Evolutionary conservation across 2,113 vertebrate genomes (phyloP).

Genomic region (Eidolon helvum): DNA sequence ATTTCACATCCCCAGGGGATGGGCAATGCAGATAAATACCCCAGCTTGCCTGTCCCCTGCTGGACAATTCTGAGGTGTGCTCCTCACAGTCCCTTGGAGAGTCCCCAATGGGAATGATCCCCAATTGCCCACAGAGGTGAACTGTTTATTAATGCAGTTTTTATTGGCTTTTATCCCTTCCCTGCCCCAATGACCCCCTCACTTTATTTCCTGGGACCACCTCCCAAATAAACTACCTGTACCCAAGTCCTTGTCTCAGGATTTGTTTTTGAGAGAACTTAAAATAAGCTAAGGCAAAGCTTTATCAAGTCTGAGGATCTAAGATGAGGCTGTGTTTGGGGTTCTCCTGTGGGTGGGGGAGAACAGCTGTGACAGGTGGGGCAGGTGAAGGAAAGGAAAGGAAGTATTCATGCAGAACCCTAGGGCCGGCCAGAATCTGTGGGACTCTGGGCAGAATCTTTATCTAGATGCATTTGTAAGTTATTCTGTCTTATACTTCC

Average conservation of each 20-base stretch:
- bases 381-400: neutral
- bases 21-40: neutral
- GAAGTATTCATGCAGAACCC: neutral
- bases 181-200: neutral
- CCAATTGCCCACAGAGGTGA: neutral
- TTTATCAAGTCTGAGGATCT: neutral
- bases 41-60: neutral
- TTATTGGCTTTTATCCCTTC: no score
- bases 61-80: neutral
- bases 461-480: neutral
- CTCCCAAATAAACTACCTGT: neutral
- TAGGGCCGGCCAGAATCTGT: neutral
- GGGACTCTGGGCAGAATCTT: neutral
- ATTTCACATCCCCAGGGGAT: rapidly evolving
- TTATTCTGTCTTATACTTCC: neutral
- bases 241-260: neutral
- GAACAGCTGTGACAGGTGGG: no score
- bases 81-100: rapidly evolving
- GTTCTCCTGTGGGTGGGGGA: rapidly evolving
- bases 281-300: neutral
- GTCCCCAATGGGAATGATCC: neutral
- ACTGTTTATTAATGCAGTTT: neutral
- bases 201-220: neutral
- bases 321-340: neutral
- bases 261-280: no score